phyloP scores from a whole-genome alignment of 2,113 vertebrate genomes.

The Gobio gobio region DNA sequence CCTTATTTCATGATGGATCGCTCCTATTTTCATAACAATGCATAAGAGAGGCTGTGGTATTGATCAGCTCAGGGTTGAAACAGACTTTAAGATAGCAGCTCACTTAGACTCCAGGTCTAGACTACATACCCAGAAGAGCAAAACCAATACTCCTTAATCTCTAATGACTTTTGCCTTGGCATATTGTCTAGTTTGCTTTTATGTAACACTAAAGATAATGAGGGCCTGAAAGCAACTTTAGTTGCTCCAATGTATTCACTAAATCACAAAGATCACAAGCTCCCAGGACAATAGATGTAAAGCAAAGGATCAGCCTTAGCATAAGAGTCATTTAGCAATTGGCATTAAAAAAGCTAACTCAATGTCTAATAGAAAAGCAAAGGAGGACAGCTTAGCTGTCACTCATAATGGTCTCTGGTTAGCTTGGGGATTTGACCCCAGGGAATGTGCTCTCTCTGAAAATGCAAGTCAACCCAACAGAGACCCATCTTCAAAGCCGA shows the following conservation, averaged over 20 bases:
- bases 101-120: constrained; percentile 48
- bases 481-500: constrained; percentile 77
- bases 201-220: background rate
- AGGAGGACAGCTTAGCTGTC: background rate
- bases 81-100: constrained; percentile 49
- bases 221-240: background rate
- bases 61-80: constrained; percentile 44
- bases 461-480: constrained; percentile 52
- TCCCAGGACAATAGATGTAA: background rate
- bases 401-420: constrained; percentile 20
- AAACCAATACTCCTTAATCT: constrained; percentile 15
- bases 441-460: constrained; percentile 50
- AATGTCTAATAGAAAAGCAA: background rate
- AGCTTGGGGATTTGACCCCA: constrained; percentile 47
- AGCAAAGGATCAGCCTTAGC: background rate
- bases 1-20: background rate
- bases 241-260: background rate
- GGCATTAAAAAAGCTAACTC: background rate
- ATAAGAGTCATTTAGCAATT: background rate
- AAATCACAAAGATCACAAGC: background rate
- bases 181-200: background rate
- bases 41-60: constrained; percentile 47
- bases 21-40: constrained; percentile 56
- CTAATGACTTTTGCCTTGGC: constrained; percentile 21
- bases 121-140: constrained; percentile 32